These are phyloP conservation scores for Hemiscyllium ocellatum DNA, from an alignment of 2,113 vertebrate species.

Conservation along the genomic window DNA sequence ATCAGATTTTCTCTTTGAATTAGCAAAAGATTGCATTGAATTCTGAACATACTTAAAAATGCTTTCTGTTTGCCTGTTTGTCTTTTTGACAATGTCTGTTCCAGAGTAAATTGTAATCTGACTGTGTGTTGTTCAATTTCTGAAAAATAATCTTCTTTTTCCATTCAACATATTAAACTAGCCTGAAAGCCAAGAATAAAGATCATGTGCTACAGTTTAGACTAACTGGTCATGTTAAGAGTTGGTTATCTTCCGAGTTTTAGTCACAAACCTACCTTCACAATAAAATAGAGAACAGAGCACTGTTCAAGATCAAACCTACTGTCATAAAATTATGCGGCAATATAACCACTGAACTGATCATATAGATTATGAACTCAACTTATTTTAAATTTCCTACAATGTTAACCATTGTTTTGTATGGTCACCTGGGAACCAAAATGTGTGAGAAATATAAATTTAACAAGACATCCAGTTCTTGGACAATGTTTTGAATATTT, in stretches of 20 bases:
- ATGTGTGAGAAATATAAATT: background rate
- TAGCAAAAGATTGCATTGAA: background rate
- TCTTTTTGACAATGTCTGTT: background rate
- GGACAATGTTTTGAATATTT: background rate
- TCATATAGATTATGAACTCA: background rate
- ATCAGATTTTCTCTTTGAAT: constrained; percentile 19
- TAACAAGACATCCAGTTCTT: background rate
- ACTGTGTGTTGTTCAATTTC: background rate
- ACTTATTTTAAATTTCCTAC: background rate
- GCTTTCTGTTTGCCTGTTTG: background rate
- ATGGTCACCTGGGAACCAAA: background rate
- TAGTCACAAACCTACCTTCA: background rate
- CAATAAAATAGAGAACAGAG: background rate
- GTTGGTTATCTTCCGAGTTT: background rate
- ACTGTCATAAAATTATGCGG: background rate
- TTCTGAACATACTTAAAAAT: background rate
- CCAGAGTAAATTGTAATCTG: background rate
- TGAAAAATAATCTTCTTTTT: background rate
- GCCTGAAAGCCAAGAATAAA: background rate
- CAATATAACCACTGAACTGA: background rate
- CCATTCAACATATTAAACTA: background rate
- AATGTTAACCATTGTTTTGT: background rate
- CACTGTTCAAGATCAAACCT: background rate
- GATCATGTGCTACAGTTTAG: background rate
- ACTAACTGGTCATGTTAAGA: background rate